These are phyloP conservation scores for Drosophila recens DNA, from an alignment of 2,888 invertebrate genomes.

Conservation along the genomic window DNA sequence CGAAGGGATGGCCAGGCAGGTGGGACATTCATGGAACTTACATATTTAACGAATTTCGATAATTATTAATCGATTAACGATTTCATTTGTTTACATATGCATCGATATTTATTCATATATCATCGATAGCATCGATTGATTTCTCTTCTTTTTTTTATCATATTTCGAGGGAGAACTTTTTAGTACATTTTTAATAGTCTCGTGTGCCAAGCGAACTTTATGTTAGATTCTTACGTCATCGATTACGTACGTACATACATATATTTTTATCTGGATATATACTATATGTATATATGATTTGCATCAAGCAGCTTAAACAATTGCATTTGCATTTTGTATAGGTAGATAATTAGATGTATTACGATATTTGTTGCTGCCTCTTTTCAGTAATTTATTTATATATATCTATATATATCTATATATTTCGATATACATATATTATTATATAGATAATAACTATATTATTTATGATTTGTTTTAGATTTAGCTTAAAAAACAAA, in stretches of 20 bases:
- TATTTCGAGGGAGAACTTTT: conserved; percentile 19
- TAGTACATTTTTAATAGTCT: conserved; percentile 35
- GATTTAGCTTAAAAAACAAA: conserved; percentile 37
- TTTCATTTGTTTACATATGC: neutral
- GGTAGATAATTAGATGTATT: conserved; percentile 34
- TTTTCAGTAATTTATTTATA: conserved; percentile 21
- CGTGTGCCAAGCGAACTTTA: conserved; percentile 64
- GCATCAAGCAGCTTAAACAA: conserved; percentile 51
- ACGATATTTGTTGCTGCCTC: conserved; percentile 36
- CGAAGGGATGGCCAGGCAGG: conserved; percentile 62
- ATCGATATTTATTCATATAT: neutral
- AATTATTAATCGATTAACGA: conserved; percentile 19
- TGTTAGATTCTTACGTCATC: conserved; percentile 12
- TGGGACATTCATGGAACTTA: conserved; percentile 75
- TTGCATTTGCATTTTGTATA: conserved; percentile 40
- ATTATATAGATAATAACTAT: conserved; percentile 40
- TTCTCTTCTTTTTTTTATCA: neutral
- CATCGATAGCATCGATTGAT: conserved; percentile 8
- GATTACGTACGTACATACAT: conserved; percentile 33
- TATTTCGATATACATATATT: conserved; percentile 21
- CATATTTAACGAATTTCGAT: conserved; percentile 47
- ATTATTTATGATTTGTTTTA: conserved; percentile 36
- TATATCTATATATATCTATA: conserved; percentile 19
- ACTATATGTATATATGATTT: conserved; percentile 23
- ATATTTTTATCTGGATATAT: conserved; percentile 31